Percentiles rank a stretch among this genome's conserved stretches.
Evolutionary conservation across 2,797 vertebrate species (phyloP).

Genomic region (Intellagama lesueurii): DNA sequence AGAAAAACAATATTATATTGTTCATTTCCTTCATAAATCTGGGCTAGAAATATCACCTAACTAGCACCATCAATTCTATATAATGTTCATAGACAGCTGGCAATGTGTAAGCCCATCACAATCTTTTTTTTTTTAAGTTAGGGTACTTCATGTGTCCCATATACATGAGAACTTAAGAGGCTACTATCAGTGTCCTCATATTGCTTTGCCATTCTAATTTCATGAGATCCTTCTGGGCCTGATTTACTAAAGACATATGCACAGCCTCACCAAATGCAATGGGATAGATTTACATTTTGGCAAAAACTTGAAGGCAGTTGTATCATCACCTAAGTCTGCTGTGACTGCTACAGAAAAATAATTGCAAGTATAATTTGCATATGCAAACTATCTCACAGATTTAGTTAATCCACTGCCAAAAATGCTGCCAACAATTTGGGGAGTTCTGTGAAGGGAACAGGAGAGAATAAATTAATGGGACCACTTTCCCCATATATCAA

Average conservation of each 20-base stretch:
- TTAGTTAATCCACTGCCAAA: constrained; percentile 63
- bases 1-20: background rate
- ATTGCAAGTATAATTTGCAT: constrained; percentile 60
- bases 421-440: constrained; percentile 57
- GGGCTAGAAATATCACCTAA: background rate
- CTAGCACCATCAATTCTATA: background rate
- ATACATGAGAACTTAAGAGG: background rate
- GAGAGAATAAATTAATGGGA: constrained; percentile 50
- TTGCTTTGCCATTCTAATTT: constrained; percentile 5
- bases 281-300: constrained; percentile 58
- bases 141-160: background rate
- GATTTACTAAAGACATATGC: background rate
- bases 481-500: constrained; percentile 40
- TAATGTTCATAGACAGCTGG: background rate
- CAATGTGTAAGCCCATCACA: background rate
- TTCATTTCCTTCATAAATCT: background rate
- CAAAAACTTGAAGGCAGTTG: constrained; percentile 57
- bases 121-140: background rate
- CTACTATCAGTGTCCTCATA: background rate
- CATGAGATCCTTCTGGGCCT: background rate
- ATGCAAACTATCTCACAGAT: constrained; percentile 49
- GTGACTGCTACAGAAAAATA: constrained; percentile 59
- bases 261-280: constrained; percentile 37
- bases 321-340: constrained; percentile 52
- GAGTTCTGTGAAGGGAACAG: constrained; percentile 43